Conservation (phyloP, 92 coral and sea anemone genomes). For the Porites divaricata region DNA sequence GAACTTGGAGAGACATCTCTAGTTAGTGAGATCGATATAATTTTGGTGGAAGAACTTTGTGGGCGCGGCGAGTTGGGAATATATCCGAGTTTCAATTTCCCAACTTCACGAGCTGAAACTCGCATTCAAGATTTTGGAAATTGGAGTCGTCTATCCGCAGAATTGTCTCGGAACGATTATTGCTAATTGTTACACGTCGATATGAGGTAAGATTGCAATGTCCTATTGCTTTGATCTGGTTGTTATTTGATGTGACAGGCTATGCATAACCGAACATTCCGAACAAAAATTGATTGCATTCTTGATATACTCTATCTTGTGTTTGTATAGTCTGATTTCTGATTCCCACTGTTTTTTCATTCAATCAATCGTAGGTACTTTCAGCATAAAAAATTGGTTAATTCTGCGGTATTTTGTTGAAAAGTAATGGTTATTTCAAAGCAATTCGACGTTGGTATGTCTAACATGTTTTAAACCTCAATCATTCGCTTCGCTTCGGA, state of each 20-base stretch:
- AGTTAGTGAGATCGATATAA: neutral
- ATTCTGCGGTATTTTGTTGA: neutral
- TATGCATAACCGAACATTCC: constrained; percentile 12
- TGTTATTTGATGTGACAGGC: constrained; percentile 26
- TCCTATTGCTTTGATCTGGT: constrained; percentile 24
- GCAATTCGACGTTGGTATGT: constrained; percentile 37
- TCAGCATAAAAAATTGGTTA: neutral
- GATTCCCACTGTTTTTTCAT: constrained; percentile 27
- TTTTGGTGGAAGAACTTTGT: neutral
- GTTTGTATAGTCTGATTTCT: constrained; percentile 13
- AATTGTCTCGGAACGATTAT: constrained; percentile 17
- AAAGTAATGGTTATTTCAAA: neutral
- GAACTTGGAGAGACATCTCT: neutral
- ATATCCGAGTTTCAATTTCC: constrained; percentile 13
- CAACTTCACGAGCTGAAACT: neutral
- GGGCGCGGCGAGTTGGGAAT: constrained; percentile 41
- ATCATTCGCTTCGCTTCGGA: constrained; percentile 12
- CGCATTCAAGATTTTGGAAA: constrained; percentile 5
- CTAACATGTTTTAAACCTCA: neutral
- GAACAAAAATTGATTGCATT: neutral
- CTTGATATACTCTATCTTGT: neutral
- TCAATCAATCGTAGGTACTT: neutral
- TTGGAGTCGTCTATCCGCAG: constrained; percentile 5
- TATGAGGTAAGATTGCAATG: constrained; percentile 41
- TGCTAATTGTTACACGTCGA: constrained; percentile 6